Evolutionary conservation across 2,797 vertebrate genomes (phyloP).

Genomic region (Gallirallus australis): DNA sequence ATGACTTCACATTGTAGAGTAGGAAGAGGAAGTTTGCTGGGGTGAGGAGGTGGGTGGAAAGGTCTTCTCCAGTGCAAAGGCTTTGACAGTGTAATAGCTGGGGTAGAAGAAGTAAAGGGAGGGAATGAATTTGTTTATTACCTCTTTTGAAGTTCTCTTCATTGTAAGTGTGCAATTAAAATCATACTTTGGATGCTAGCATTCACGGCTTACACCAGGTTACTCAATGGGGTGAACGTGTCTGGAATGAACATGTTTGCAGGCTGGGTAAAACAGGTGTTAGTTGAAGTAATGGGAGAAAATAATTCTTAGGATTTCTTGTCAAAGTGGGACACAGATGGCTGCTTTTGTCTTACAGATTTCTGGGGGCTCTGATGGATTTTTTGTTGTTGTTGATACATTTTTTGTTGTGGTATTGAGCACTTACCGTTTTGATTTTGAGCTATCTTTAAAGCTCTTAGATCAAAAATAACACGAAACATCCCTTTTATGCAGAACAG

Average conservation of each 20-base stretch:
- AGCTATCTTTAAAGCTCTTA: neutral
- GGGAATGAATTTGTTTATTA: conserved; percentile 42
- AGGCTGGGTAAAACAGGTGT: neutral
- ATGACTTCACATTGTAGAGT: conserved; percentile 5
- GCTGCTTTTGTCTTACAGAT: neutral
- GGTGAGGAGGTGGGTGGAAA: conserved; percentile 27
- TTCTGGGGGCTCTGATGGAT: neutral
- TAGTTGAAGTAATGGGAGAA: neutral
- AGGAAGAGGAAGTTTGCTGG: conserved; percentile 49
- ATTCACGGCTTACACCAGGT: neutral
- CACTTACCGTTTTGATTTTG: neutral
- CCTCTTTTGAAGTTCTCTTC: neutral
- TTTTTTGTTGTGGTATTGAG: neutral
- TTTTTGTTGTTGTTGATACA: neutral
- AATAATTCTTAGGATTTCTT: neutral
- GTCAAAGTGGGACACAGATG: neutral
- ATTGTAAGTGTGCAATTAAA: conserved; percentile 1
- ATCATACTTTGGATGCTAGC: neutral
- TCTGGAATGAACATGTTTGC: neutral
- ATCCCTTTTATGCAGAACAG: neutral
- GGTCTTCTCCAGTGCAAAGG: neutral
- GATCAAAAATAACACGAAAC: neutral
- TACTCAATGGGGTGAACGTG: neutral
- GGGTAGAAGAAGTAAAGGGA: conserved; percentile 4
- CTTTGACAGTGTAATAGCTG: conserved; percentile 28